phyloP scores from a whole-genome alignment of 1,140 invertebrate genomes.

The Caenorhabditis inopinata region DNA sequence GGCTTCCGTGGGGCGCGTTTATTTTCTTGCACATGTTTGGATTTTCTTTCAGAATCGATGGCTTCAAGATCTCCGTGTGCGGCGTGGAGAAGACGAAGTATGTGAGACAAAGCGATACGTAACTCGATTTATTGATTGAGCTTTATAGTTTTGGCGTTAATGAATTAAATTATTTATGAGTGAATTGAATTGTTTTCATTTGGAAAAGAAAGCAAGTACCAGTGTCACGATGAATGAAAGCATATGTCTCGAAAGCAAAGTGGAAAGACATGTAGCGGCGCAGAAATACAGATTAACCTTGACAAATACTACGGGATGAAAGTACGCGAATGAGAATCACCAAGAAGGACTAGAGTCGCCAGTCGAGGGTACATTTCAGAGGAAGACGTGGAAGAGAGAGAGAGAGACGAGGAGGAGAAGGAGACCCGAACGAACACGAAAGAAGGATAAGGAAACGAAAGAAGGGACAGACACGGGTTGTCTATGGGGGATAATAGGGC shows the following conservation, averaged over 20 bases:
- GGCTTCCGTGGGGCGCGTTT: no score
- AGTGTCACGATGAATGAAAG: background rate
- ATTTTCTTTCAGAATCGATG: background rate
- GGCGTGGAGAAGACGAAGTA: background rate
- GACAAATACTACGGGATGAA: conserved; percentile 2
- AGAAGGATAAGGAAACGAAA: background rate
- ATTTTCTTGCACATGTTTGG: no score
- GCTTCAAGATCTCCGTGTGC: background rate
- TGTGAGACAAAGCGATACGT: no score
- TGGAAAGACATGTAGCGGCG: background rate
- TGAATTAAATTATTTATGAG: no score
- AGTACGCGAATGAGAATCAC: background rate
- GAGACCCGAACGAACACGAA: background rate
- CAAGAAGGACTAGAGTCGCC: background rate
- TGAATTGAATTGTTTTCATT: no score
- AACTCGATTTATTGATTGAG: no score
- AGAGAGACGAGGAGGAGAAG: background rate
- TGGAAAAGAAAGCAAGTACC: background rate
- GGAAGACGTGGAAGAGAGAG: no score
- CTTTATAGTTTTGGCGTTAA: no score
- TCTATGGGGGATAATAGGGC: background rate
- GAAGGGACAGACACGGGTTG: background rate
- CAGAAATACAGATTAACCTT: background rate
- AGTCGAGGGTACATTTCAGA: background rate
- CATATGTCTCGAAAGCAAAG: background rate